Conservation (phyloP, 2,888 invertebrate species). For the Tolmerus cingulatus region DNA sequence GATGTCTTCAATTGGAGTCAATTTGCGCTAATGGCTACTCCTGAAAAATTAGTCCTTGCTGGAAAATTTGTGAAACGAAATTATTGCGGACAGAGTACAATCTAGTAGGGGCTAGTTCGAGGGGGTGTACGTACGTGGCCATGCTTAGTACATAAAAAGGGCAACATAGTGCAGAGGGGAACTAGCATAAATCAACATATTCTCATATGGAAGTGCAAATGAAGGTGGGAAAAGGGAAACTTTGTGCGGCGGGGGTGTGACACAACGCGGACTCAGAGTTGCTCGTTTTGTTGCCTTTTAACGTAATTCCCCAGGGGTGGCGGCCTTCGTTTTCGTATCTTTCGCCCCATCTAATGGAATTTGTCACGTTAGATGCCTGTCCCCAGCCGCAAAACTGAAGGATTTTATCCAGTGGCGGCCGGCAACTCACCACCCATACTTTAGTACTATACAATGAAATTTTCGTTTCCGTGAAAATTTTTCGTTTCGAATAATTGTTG, state of each 20-base stretch:
- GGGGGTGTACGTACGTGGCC: neutral
- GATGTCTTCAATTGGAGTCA: constrained; percentile 45
- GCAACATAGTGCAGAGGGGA: neutral
- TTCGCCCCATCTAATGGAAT: constrained; percentile 60
- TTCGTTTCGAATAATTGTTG: constrained; percentile 14
- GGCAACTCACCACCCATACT: neutral
- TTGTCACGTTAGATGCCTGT: constrained; percentile 57
- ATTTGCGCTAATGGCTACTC: constrained; percentile 44
- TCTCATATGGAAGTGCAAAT: constrained; percentile 1
- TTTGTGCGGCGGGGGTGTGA: neutral
- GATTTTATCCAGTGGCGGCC: neutral
- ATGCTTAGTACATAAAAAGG: neutral
- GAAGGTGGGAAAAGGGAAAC: neutral
- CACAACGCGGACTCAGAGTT: neutral
- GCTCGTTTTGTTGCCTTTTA: constrained; percentile 33
- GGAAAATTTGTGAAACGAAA: constrained; percentile 36
- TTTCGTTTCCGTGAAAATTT: constrained; percentile 29
- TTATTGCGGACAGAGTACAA: neutral
- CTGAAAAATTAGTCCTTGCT: constrained; percentile 40
- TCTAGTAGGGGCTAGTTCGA: neutral
- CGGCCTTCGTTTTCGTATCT: constrained; percentile 54
- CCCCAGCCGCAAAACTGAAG: neutral
- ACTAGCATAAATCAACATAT: constrained; percentile 30
- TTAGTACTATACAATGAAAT: neutral
- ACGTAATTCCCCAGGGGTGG: constrained; percentile 43